Base-by-base conservation (phyloP, 2,797 vertebrate species). In the Gymnoscopelus braueri region DNA sequence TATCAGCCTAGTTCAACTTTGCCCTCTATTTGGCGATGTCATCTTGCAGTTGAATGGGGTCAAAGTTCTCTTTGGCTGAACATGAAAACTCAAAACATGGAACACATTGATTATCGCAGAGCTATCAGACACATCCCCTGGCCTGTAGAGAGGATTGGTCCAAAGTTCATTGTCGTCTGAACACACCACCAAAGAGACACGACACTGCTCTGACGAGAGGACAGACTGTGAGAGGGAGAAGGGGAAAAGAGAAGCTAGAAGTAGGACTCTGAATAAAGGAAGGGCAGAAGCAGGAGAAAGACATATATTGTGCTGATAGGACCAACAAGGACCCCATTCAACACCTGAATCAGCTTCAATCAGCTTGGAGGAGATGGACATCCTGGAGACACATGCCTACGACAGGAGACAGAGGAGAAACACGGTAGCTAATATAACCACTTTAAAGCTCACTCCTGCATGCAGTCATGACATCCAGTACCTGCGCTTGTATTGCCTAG, bases 301-400 rank as follows among this genome's bases (percentile, higher is more conserved):
- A 0, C 51, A 3, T 44, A 44, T 44, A 9, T 8, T 44, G 8
- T 9, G 7, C 39, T 44, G 54, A 65, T 19, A 39, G 15, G 47
- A 58, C 60, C 35, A 32, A 15, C 13, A 51, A 47, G 23, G 14
- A 4, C 9, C 12, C 29, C 62, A 72, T 58, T 78, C 60, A 19
- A 69, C 74, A 32, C 24, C 26, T 9, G 54, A 11, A 0, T 39
- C 65, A 65, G 54, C 10, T 67, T 65, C 74, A 65, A 60, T 65
- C 74, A 65, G 58, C 10, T 55, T 7, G 10, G 66, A 78, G 62
- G 81, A 86, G 52, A 95, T 95, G 94, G 94, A 95, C 82, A 95
- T 95, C 80, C 87, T 95, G 47, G 93, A 95, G 53, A 94, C 93
- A 3, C 57, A 90, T 1, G 92, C 90, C 32, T 94, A 85, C 12